A percentile compares a stretch with the other conserved stretches of the same genome.
Conservation (phyloP, 2,113 vertebrate genomes). For the Phylloscopus trochiloides region DNA sequence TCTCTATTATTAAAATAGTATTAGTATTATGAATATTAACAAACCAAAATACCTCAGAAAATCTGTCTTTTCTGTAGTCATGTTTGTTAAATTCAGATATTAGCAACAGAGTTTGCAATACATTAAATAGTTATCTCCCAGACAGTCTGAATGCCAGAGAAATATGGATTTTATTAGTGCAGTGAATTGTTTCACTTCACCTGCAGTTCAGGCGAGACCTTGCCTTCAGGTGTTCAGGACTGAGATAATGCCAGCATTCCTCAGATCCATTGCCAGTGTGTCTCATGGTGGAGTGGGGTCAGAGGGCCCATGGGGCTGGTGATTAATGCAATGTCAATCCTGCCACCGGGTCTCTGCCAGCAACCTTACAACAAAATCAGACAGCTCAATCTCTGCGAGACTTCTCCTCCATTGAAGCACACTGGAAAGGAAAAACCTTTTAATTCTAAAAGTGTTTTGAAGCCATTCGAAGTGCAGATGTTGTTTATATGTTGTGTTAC, state of each 20-base stretch:
- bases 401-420: background rate
- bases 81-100: background rate
- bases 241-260: background rate
- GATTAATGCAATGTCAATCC: slow-evolving; percentile 31
- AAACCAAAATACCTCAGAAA: background rate
- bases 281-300: background rate
- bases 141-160: slow-evolving; percentile 22
- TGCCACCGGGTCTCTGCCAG: background rate
- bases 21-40: background rate
- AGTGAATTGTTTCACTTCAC: slow-evolving; percentile 18
- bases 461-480: background rate
- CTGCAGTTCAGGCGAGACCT: slow-evolving; percentile 27
- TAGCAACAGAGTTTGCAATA: background rate
- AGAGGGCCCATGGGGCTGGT: background rate
- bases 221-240: background rate
- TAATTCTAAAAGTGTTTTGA: slow-evolving; percentile 16
- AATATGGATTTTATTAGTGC: slow-evolving; percentile 16
- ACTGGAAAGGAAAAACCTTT: slow-evolving; percentile 4
- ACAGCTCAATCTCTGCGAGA: background rate
- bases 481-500: background rate
- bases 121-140: background rate
- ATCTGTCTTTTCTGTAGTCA: background rate
- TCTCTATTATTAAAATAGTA: background rate
- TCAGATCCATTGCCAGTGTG: background rate
- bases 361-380: background rate